Base-by-base conservation (phyloP, 2,797 vertebrate genomes). In the Lophius americanus region DNA sequence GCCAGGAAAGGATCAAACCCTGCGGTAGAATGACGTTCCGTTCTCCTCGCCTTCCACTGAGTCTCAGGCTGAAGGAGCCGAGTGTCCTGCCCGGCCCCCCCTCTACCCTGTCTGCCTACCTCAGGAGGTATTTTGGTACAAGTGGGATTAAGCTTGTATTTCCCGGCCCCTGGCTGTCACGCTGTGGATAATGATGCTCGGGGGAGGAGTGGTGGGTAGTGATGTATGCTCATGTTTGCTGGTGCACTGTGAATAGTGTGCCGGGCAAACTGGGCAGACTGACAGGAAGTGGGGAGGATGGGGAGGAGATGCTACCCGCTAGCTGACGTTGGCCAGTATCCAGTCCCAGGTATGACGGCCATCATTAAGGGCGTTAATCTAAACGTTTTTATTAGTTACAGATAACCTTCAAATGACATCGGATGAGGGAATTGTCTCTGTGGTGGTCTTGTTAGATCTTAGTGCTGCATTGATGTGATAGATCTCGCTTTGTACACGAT, bases 121-220 rank as follows among this genome's bases (percentile, higher is more conserved):
- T 79, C 78, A 64, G 83, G 85, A 85, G 81, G 84, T 78, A 78
- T 83, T 92, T 87, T 65, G 83, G 84, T 87, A 85, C 81, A 75
- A 86, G 88, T 81, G 78, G 85, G 89, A 90, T 91, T 90, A 91
- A 76, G 82, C 85, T 61, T 87, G 88, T 87, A 85, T 79, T 79
- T 88, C 89, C 82, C 75, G 39, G 85, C 82, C 87, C 76, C 83
- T 85, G 53, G 82, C 87, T 85, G 85, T 87, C 78, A 84, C 60
- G 81, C 63, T 71, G 73, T 71, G 88, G 89, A 91, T 89, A 90
- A 91, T 68, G 81, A 71, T 58, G 75, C 83, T 67, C 71, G 52
- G 47, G 79, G 84, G 74, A 68, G 83, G 82, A 66, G 76, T 33
- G 76, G 72, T 64, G 73, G 87, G 81, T 68, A 69, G 84, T 71